phyloP scores from a whole-genome alignment of 2,888 invertebrate species.

The Dynastes hyllus region DNA sequence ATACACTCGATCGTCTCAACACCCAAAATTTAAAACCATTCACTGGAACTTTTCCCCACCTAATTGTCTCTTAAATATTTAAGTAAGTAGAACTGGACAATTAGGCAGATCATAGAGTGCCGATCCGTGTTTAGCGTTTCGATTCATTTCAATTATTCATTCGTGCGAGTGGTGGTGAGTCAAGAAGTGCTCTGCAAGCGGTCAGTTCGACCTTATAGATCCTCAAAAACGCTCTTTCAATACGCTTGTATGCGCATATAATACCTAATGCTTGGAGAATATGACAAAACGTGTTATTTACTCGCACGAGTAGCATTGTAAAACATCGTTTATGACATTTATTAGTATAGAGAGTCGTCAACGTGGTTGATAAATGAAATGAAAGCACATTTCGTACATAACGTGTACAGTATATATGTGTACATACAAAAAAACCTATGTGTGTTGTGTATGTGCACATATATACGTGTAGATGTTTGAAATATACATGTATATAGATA shows the following conservation, averaged over 20 bases:
- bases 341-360: slow-evolving; percentile 11
- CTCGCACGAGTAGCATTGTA: not conserved
- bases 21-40: slow-evolving; percentile 11
- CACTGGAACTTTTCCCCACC: not conserved
- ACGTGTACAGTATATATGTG: not conserved
- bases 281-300: slow-evolving; percentile 1
- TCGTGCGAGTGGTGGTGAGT: slow-evolving; percentile 22
- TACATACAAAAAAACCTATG: slow-evolving; percentile 3
- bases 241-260: not conserved
- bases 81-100: slow-evolving; percentile 39
- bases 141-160: slow-evolving; percentile 24
- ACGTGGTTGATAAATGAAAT: slow-evolving; percentile 34
- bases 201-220: not conserved
- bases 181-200: not conserved
- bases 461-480: not conserved
- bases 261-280: not conserved
- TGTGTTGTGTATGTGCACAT: not conserved
- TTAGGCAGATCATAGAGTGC: slow-evolving; percentile 31
- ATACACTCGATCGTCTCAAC: too few species aligned
- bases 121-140: slow-evolving; percentile 14
- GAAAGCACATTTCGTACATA: slow-evolving; percentile 33
- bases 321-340: slow-evolving; percentile 21
- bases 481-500: slow-evolving; percentile 48
- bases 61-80: slow-evolving; percentile 26
- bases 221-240: not conserved